Conservation (phyloP, 2,113 vertebrate genomes). For the Setophaga coronata region DNA sequence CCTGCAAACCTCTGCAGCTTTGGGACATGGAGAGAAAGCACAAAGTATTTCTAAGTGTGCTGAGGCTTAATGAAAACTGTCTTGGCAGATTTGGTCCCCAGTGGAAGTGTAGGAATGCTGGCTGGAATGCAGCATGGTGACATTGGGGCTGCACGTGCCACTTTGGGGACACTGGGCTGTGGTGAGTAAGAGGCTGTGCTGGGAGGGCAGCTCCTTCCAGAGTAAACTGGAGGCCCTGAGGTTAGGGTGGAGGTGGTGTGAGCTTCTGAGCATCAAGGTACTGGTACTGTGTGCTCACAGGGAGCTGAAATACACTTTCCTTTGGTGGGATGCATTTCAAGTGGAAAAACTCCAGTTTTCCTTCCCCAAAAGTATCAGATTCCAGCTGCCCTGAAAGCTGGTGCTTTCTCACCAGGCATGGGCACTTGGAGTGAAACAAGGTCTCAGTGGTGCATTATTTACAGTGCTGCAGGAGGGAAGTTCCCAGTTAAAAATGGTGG, state of each 20-base stretch:
- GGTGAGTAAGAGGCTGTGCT: background rate
- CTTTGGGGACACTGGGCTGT: background rate
- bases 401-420: background rate
- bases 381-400: background rate
- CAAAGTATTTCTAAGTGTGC: background rate
- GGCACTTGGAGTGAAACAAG: background rate
- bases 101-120: background rate
- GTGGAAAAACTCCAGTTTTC: background rate
- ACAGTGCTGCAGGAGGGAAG: background rate
- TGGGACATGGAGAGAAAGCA: background rate
- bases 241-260: background rate
- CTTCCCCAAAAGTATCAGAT: background rate
- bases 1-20: constrained; percentile 27
- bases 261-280: rapidly evolving
- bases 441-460: background rate
- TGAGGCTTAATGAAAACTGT: background rate
- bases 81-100: background rate
- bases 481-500: background rate
- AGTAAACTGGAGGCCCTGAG: background rate
- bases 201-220: background rate
- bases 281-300: background rate
- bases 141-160: rapidly evolving
- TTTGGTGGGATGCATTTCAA: background rate
- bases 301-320: background rate
- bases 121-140: background rate